Conservation (phyloP, 2,888 invertebrate species). For the Patella caerulea region DNA sequence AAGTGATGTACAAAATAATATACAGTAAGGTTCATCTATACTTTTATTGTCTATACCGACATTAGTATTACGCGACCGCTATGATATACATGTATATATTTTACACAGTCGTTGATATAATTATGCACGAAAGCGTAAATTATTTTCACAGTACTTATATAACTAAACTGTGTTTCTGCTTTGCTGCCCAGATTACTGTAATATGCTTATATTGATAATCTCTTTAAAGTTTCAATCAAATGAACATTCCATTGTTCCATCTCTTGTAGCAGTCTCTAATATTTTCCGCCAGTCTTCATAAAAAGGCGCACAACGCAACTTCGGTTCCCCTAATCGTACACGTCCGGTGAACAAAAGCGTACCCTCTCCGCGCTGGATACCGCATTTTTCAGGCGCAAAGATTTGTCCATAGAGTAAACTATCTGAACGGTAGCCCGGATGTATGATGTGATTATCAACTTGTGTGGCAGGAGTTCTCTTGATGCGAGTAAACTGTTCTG, state of each 20-base stretch:
- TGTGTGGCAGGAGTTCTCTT: slow-evolving; percentile 2
- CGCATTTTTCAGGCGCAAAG: slow-evolving; percentile 50
- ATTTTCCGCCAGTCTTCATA: slow-evolving; percentile 56
- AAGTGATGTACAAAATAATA: too few relatives aligned
- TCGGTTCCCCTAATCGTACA: slow-evolving; percentile 52
- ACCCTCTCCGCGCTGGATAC: slow-evolving; percentile 46
- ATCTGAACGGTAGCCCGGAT: slow-evolving; percentile 3
- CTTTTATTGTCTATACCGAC: too few relatives aligned
- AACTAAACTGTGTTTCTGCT: too few relatives aligned
- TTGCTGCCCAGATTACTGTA: too few relatives aligned
- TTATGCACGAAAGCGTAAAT: too few relatives aligned
- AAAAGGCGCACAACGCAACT: slow-evolving; percentile 54
- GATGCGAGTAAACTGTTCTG: slow-evolving; percentile 31
- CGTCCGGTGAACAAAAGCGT: slow-evolving; percentile 58
- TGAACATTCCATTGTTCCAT: slow-evolving; percentile 46
- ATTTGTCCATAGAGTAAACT: slow-evolving; percentile 42
- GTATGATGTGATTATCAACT: neutral
- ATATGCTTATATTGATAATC: too few relatives aligned
- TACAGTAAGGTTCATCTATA: too few relatives aligned
- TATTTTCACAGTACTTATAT: too few relatives aligned
- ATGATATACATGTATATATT: too few relatives aligned
- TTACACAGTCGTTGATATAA: too few relatives aligned
- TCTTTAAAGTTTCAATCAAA: slow-evolving; percentile 21
- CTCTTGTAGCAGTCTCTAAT: slow-evolving; percentile 37
- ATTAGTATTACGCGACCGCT: too few relatives aligned